Percentiles rank a stretch among this genome's conserved stretches.
These are phyloP conservation scores for Telmatochromis sp. DNA, from an alignment of 2,113 vertebrate genomes.

Conservation along the genomic window DNA sequence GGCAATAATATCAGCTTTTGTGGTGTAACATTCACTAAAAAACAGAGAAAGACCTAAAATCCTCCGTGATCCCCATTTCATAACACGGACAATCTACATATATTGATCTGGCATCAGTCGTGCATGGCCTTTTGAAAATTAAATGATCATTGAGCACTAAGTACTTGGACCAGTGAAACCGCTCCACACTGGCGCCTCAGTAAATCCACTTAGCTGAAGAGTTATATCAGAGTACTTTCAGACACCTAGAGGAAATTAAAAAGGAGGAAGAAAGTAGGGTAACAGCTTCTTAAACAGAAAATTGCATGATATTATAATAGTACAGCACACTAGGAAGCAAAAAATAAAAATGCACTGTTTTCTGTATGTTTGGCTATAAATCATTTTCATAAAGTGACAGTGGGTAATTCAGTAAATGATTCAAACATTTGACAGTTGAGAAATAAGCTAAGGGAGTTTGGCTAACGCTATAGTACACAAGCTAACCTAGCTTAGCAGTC, in stretches of 20 bases:
- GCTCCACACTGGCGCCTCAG: not conserved
- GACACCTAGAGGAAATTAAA: not conserved
- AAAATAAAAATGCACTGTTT: not conserved
- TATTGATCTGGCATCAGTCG: not conserved
- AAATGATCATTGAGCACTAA: not conserved
- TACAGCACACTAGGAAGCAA: not conserved
- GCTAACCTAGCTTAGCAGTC: not conserved
- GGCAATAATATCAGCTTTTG: not conserved
- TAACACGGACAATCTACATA: not conserved
- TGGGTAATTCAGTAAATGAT: not conserved
- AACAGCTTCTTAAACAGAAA: not conserved
- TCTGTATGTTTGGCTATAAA: not conserved
- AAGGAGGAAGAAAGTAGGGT: not conserved
- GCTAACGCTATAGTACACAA: not conserved
- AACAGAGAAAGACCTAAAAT: not conserved
- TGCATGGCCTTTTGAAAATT: not conserved
- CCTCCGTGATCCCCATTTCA: not conserved
- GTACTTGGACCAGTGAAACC: not conserved
- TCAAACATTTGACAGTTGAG: not conserved
- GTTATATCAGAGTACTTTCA: not conserved
- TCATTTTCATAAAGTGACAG: not conserved
- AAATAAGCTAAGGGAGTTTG: not conserved
- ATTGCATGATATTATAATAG: not conserved
- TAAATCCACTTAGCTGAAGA: constrained; percentile 28
- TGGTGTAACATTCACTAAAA: not conserved